Evolutionary conservation across 92 coral and sea anemone species (phyloP).

Genomic region (Pocillopora meandrina): DNA sequence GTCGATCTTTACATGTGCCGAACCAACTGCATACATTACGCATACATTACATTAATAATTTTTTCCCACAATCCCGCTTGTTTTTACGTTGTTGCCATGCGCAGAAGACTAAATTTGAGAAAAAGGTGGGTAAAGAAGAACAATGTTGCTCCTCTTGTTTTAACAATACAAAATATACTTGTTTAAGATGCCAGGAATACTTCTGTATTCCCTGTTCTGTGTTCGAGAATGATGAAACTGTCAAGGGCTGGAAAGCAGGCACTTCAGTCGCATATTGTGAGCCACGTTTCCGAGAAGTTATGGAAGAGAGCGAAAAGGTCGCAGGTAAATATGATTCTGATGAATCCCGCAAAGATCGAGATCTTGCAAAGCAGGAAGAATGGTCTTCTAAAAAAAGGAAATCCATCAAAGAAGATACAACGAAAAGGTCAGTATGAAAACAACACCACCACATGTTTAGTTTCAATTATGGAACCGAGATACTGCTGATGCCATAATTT

Average conservation of each 20-base stretch:
- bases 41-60: too few species aligned
- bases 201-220: constrained; percentile 40
- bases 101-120: background rate
- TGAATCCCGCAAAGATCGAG: constrained; percentile 32
- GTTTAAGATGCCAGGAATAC: constrained; percentile 29
- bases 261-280: constrained; percentile 55
- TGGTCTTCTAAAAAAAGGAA: constrained; percentile 25
- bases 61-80: background rate
- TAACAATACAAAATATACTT: constrained; percentile 38
- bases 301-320: background rate
- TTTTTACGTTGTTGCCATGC: background rate
- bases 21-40: background rate
- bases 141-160: constrained; percentile 24
- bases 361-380: constrained; percentile 41
- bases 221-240: constrained; percentile 32
- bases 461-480: constrained; percentile 3
- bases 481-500: too few species aligned
- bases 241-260: constrained; percentile 45
- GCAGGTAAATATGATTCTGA: constrained; percentile 21
- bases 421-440: constrained; percentile 1
- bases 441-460: background rate
- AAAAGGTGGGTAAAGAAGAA: constrained; percentile 1
- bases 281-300: constrained; percentile 27
- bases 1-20: background rate
- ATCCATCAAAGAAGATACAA: constrained; percentile 29